Conservation (phyloP, 1,140 invertebrate genomes). For the Zaprionus africanus region DNA sequence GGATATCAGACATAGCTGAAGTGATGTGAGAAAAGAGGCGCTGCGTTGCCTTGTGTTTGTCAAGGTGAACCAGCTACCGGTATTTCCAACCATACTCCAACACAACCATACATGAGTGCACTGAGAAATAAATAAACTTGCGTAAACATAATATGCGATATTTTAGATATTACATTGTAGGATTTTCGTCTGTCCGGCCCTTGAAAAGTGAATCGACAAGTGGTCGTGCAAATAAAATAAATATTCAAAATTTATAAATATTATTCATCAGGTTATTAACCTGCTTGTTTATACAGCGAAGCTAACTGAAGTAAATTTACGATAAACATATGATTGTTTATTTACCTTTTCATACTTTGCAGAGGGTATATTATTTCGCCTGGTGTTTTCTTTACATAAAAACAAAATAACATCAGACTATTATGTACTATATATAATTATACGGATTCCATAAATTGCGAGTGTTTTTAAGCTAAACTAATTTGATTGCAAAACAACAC, state of each 20-base stretch:
- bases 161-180: background rate
- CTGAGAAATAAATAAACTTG: slow-evolving; percentile 1
- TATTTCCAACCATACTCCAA: slow-evolving; percentile 43
- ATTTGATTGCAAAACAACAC: background rate
- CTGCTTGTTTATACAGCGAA: slow-evolving; percentile 18
- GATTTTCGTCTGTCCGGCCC: background rate
- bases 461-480: background rate
- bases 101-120: slow-evolving; percentile 6
- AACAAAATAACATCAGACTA: too few species aligned
- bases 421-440: too few species aligned
- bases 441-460: too few species aligned
- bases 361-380: background rate
- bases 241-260: slow-evolving; percentile 12
- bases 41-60: slow-evolving; percentile 38
- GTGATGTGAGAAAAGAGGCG: slow-evolving; percentile 61
- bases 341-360: background rate
- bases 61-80: slow-evolving; percentile 67
- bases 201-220: slow-evolving; percentile 1
- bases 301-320: background rate
- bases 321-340: background rate
- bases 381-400: background rate
- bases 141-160: background rate
- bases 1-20: slow-evolving; percentile 43
- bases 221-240: slow-evolving; percentile 5
- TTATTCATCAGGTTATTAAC: slow-evolving; percentile 44